phyloP scores from a whole-genome alignment of 2,888 invertebrate species.

The Chelonus formosanus region DNA sequence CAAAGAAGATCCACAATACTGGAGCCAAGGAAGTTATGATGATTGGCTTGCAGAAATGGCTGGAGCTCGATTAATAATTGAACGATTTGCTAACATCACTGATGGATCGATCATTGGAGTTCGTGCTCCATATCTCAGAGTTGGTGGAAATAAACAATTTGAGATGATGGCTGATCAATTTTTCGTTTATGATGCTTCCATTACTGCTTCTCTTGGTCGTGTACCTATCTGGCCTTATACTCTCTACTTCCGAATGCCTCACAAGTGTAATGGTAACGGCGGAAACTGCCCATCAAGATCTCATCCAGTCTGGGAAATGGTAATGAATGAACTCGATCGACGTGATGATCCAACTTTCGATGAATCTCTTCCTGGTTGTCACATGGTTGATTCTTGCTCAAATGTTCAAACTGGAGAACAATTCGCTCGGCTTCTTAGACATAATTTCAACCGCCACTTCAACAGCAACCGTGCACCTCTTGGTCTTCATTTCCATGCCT shows the following conservation, averaged over 20 bases:
- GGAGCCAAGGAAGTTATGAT: slow-evolving; percentile 86
- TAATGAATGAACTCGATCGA: slow-evolving; percentile 93
- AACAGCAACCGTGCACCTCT: slow-evolving; percentile 92
- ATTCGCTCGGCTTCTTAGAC: slow-evolving; percentile 86
- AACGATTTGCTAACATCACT: slow-evolving; percentile 90
- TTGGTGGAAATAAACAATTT: slow-evolving; percentile 94
- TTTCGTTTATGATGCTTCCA: slow-evolving; percentile 94
- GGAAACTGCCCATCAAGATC: slow-evolving; percentile 91
- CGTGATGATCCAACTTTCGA: slow-evolving; percentile 94
- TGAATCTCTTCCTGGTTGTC: slow-evolving; percentile 92
- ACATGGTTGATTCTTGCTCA: slow-evolving; percentile 93
- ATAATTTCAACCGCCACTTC: slow-evolving; percentile 95
- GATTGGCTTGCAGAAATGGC: slow-evolving; percentile 97
- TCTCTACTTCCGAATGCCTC: slow-evolving; percentile 94
- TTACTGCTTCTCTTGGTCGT: slow-evolving; percentile 86
- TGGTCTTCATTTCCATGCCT: slow-evolving; percentile 92
- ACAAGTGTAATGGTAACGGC: slow-evolving; percentile 93
- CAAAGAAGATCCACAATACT: slow-evolving; percentile 91
- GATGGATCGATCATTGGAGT: slow-evolving; percentile 86
- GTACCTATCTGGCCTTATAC: slow-evolving; percentile 98
- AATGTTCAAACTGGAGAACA: slow-evolving; percentile 92
- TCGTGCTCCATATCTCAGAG: slow-evolving; percentile 87
- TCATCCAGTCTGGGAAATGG: slow-evolving; percentile 96
- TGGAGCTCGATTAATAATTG: slow-evolving; percentile 84
- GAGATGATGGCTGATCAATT: slow-evolving; percentile 97